Evolutionary conservation across 1,140 invertebrate genomes (phyloP).

Genomic region (Diorhabda elongata): DNA sequence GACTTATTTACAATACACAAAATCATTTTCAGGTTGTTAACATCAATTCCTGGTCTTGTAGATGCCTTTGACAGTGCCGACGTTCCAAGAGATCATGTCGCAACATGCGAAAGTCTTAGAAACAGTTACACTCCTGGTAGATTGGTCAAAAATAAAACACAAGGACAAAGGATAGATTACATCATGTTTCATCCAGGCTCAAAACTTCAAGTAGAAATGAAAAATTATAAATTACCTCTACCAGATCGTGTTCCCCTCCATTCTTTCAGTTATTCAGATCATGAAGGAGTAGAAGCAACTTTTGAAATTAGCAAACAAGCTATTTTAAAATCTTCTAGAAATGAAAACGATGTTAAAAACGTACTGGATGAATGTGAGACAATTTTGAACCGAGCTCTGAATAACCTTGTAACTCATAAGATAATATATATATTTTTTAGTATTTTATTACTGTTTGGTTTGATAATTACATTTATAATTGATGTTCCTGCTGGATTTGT

Average conservation of each 20-base stretch:
- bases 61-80: constrained; percentile 37
- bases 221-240: constrained; percentile 66
- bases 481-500: constrained; percentile 46
- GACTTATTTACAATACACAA: too few species aligned
- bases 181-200: constrained; percentile 68
- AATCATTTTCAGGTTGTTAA: constrained; percentile 50
- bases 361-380: constrained; percentile 58
- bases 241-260: constrained; percentile 66
- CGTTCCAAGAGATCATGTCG: constrained; percentile 33
- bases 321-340: constrained; percentile 53
- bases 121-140: constrained; percentile 74
- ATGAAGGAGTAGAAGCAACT: constrained; percentile 68
- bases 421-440: constrained; percentile 57
- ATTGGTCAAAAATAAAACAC: constrained; percentile 54
- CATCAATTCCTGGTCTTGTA: constrained; percentile 50
- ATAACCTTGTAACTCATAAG: constrained; percentile 54
- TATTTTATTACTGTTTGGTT: constrained; percentile 47
- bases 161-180: constrained; percentile 88
- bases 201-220: constrained; percentile 54
- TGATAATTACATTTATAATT: constrained; percentile 47
- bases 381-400: constrained; percentile 58
- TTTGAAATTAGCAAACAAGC: constrained; percentile 27
- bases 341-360: constrained; percentile 36
- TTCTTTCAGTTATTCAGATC: constrained; percentile 82
- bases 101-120: constrained; percentile 75